A percentile compares a stretch with the other conserved stretches of the same genome.
Conservation (phyloP, 2,888 invertebrate species). For the Nesidiocoris tenuis region DNA sequence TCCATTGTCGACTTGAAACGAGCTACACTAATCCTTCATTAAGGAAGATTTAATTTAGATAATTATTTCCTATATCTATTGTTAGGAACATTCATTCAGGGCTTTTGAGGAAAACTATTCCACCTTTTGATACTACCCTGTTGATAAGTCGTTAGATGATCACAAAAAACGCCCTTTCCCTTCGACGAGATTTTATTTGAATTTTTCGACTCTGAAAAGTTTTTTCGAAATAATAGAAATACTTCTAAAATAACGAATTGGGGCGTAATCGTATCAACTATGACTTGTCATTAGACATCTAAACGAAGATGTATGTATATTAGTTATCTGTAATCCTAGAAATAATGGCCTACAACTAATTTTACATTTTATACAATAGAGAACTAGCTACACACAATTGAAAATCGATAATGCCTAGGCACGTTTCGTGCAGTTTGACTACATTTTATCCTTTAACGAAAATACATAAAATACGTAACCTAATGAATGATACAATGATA, state of each 20-base stretch:
- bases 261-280: too few relatives aligned
- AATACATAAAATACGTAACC: conserved; percentile 14
- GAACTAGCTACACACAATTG: neutral
- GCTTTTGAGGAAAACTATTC: conserved; percentile 2
- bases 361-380: neutral
- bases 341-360: neutral
- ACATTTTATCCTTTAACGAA: conserved; percentile 14
- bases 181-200: too few relatives aligned
- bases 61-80: conserved; percentile 3
- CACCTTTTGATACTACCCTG: conserved; percentile 5
- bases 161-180: neutral
- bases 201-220: too few relatives aligned
- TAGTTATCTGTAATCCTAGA: too few relatives aligned
- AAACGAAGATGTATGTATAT: too few relatives aligned
- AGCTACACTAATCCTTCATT: too few relatives aligned
- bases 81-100: conserved; percentile 32
- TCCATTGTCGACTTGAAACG: too few relatives aligned
- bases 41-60: too few relatives aligned
- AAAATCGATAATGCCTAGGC: conserved; percentile 10
- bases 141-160: neutral
- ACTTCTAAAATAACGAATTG: too few relatives aligned
- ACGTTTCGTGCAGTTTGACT: conserved; percentile 23
- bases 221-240: too few relatives aligned
- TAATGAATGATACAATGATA: conserved; percentile 5
- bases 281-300: neutral